phyloP scores from a whole-genome alignment of 2,797 vertebrate species.

The Crax fasciolata region DNA sequence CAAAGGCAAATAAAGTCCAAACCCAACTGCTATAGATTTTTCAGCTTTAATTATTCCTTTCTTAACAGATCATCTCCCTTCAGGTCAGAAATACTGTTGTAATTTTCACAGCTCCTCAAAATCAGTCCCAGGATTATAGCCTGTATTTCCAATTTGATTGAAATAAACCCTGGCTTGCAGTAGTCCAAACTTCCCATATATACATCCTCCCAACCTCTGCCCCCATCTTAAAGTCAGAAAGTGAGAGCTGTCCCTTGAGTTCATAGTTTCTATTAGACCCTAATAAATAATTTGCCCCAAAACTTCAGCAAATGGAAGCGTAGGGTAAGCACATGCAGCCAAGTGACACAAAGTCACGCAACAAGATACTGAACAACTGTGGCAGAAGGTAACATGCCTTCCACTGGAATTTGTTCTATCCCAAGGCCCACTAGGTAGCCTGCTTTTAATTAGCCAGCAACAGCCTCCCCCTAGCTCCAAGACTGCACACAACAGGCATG shows the following conservation, averaged over 20 bases:
- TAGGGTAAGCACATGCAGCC: background rate
- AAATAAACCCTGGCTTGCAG: background rate
- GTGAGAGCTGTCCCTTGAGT: background rate
- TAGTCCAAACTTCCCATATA: background rate
- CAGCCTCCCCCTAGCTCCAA: background rate
- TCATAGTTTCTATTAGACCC: background rate
- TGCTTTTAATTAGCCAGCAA: slow-evolving; percentile 23
- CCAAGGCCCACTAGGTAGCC: background rate
- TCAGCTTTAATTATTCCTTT: background rate
- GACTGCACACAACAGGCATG: background rate
- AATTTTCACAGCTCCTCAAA: slow-evolving; percentile 12
- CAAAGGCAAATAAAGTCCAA: slow-evolving; percentile 21
- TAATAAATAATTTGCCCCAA: background rate
- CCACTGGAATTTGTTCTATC: background rate
- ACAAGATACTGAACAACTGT: background rate
- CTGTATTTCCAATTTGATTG: background rate
- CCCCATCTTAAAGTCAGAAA: background rate
- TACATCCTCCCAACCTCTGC: background rate
- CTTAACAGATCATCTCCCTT: background rate
- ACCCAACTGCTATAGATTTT: background rate
- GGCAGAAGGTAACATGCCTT: background rate
- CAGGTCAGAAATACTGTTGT: background rate
- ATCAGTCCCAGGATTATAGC: background rate
- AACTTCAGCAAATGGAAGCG: background rate
- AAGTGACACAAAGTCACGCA: fast-evolving